Evolutionary conservation across 2,888 invertebrate species (phyloP).

Genomic region (Peribatodes rhomboidaria): DNA sequence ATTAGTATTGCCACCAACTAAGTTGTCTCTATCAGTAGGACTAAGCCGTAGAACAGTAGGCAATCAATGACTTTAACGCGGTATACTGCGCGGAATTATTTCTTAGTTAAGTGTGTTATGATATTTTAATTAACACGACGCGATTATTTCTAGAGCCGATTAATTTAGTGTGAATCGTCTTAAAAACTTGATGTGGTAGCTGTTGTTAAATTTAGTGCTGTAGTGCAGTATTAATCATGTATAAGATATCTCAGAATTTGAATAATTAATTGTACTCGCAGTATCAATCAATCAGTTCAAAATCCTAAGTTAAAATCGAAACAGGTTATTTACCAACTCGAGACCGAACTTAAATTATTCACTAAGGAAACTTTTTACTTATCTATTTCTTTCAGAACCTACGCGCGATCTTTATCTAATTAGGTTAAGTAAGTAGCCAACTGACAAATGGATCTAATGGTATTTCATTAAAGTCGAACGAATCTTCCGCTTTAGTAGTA

Average conservation of each 20-base stretch:
- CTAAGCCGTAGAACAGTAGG: too few relatives aligned
- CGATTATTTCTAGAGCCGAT: not conserved
- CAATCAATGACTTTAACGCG: not conserved
- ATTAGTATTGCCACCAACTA: too few relatives aligned
- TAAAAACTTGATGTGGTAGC: not conserved
- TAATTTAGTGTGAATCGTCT: not conserved
- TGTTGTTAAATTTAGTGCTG: not conserved
- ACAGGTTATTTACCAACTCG: not conserved
- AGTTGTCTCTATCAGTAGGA: too few relatives aligned
- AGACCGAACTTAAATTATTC: not conserved
- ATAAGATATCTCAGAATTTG: too few relatives aligned
- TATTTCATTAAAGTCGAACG: conserved; percentile 1
- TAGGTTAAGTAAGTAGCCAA: conserved; percentile 3
- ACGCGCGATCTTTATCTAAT: not conserved
- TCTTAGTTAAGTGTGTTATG: not conserved
- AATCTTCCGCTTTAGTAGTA: not conserved
- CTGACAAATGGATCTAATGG: conserved; percentile 10
- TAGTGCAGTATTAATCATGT: not conserved
- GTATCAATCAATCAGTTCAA: too few relatives aligned
- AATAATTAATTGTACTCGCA: too few relatives aligned
- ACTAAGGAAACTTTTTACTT: not conserved
- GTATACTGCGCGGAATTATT: not conserved
- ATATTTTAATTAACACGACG: not conserved
- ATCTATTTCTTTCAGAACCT: not conserved
- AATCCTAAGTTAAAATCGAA: too few relatives aligned